Evolutionary conservation across 30 jellyfish, hydroid and myxozoan genomes (phyloP).

Genomic region (Nemopilema nomurai): DNA sequence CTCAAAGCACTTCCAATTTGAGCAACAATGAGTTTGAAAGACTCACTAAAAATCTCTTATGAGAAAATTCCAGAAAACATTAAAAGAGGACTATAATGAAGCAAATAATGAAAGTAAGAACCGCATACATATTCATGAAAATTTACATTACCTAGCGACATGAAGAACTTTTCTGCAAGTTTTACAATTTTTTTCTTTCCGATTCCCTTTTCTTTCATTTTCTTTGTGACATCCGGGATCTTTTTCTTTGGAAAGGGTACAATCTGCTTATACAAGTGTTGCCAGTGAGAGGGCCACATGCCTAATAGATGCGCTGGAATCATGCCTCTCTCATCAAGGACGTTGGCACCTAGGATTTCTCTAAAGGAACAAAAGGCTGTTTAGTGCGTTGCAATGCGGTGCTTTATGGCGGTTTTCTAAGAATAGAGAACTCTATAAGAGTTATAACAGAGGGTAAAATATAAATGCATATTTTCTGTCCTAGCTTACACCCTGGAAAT

Average conservation of each 20-base stretch:
- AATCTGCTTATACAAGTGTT: slow-evolving; percentile 45
- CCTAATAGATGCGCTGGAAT: slow-evolving; percentile 78
- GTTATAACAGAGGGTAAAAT: too few species aligned
- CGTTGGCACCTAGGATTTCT: slow-evolving; percentile 48
- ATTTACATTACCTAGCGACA: slow-evolving; percentile 63
- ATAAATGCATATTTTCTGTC: too few species aligned
- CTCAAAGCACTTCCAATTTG: too few species aligned
- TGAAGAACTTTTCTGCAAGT: slow-evolving; percentile 75
- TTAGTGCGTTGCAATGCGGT: background rate
- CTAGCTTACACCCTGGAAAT: too few species aligned
- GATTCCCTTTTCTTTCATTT: slow-evolving; percentile 61
- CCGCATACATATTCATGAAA: too few species aligned
- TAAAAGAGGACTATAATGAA: background rate
- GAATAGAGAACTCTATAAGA: too few species aligned
- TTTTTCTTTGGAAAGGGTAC: slow-evolving; percentile 72
- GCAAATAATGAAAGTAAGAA: too few species aligned
- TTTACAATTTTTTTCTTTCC: slow-evolving; percentile 39
- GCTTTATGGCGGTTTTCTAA: background rate
- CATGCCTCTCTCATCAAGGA: slow-evolving; percentile 63
- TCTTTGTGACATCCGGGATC: slow-evolving; percentile 71
- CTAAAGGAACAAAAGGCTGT: slow-evolving; percentile 1
- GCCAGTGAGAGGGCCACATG: slow-evolving; percentile 91
- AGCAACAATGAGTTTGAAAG: too few species aligned
- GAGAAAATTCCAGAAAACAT: too few species aligned
- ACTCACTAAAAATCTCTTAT: too few species aligned